Evolutionary conservation across 92 coral and sea anemone genomes (phyloP), one percentile per base, ranked within the genome.

Genomic region (Siderastrea radians): DNA sequence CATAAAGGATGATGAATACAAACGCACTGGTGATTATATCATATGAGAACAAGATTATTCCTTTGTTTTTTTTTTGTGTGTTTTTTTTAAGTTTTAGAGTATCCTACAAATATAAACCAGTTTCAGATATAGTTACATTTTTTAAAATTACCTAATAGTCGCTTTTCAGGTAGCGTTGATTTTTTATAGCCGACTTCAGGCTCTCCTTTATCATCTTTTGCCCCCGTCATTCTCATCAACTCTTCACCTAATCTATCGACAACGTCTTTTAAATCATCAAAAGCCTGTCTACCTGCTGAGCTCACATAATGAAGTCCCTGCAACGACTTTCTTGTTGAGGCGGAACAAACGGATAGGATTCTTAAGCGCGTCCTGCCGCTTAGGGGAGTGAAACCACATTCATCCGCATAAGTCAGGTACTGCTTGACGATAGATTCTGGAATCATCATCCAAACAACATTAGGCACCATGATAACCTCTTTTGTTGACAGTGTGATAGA

Each of bases 161-260:
- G 58, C 60, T 49, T 73, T 79, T 90, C 67, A 90, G 72, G 73
- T 90, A 90, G 26, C 91, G 88, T 78, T 86, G 1, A 6, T 53
- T 53, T 6, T 60, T 60, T 60, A 10, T 91, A 7, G 84, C 64
- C 13, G 87, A 55, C 81, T 80, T 88, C 72, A 91, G 91, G 49
- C 55, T 72, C 50, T 81, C 77, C 77, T 87, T 91, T 82, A 26
- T 78, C 77, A 71, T 88, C 82, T 58, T 58, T 91, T n/a, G 94
- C 91, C 94, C 92, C 83, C 5, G 92, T 80, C 95, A 92, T 92
- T 11, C 95, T 87, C 74, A 83, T 87, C 66, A 70, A 72, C 38
- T 17, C 49, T 73, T 92, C 92, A 46, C 95, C 95, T 50, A 92
- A 78, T 62, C 62, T 52, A 5, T 92, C 81, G 11, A 82, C 95